Conservation (phyloP, 2,113 vertebrate genomes). For the Nothoprocta perdicaria region DNA sequence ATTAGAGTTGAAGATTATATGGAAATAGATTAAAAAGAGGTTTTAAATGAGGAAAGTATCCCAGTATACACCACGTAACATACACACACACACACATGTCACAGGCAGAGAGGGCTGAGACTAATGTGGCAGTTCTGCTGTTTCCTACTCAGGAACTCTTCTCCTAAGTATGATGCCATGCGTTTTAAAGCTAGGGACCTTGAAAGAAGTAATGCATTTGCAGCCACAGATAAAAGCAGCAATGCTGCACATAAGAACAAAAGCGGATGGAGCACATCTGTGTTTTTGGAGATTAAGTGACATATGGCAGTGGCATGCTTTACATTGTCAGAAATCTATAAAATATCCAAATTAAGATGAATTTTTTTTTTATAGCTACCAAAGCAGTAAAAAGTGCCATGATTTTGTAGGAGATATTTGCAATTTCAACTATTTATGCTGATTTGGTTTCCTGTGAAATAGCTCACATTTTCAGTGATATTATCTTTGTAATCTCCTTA, state of each 20-base stretch:
- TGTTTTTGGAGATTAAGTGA: constrained; percentile 19
- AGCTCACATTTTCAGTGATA: background rate
- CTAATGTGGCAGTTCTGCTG: background rate
- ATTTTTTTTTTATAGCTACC: background rate
- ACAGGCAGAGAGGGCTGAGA: background rate
- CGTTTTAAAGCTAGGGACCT: background rate
- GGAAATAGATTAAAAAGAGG: constrained; percentile 41
- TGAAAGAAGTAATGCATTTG: constrained; percentile 11
- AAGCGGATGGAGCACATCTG: constrained; percentile 11
- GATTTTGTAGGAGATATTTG: background rate
- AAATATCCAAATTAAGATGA: constrained; percentile 11
- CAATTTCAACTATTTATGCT: background rate
- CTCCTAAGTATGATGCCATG: background rate
- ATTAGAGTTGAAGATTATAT: constrained; percentile 38
- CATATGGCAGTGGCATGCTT: background rate
- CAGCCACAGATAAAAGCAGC: background rate
- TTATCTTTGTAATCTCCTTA: background rate
- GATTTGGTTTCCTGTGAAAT: background rate
- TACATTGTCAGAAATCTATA: constrained; percentile 29
- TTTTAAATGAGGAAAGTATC: constrained; percentile 20
- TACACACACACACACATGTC: background rate
- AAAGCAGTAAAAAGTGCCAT: background rate
- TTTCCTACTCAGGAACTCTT: background rate
- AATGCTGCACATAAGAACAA: constrained; percentile 17
- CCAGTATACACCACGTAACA: background rate